phyloP scores from a whole-genome alignment of 2,113 vertebrate genomes.

The Mobula hypostoma region DNA sequence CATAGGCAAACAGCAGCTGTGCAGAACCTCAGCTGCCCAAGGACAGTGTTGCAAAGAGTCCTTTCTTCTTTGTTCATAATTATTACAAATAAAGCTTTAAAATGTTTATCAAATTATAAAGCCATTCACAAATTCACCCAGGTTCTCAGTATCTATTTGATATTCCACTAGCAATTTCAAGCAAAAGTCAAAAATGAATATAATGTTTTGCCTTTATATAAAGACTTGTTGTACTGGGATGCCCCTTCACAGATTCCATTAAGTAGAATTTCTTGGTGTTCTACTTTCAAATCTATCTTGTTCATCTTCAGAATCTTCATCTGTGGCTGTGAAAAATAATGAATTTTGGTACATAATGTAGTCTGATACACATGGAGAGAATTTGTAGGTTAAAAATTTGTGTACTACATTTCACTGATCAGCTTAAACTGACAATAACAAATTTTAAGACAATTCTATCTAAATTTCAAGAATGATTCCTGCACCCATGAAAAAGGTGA shows the following conservation, averaged over 20 bases:
- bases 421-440: not conserved
- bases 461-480: not conserved
- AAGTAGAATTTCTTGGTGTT: not conserved
- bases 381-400: not conserved
- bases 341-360: not conserved
- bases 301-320: slow-evolving; percentile 34
- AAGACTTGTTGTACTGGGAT: not conserved
- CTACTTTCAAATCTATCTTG: slow-evolving; percentile 13
- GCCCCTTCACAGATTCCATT: not conserved
- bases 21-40: not conserved
- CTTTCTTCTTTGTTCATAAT: slow-evolving; percentile 1
- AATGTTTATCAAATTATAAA: slow-evolving; percentile 24
- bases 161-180: not conserved
- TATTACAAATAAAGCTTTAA: not conserved
- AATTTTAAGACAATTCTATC: not conserved
- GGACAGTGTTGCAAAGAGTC: not conserved
- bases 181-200: slow-evolving; percentile 22
- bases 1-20: not conserved
- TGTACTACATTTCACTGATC: not conserved
- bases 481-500: not conserved
- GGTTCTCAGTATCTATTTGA: slow-evolving; percentile 24
- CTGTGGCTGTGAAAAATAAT: slow-evolving; percentile 30
- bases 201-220: slow-evolving; percentile 20
- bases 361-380: not conserved
- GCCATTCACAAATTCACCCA: not conserved